Evolutionary conservation across 2,797 vertebrate genomes (phyloP), one percentile per base, ranked within the genome.

Genomic region (Urophycis tenuis): DNA sequence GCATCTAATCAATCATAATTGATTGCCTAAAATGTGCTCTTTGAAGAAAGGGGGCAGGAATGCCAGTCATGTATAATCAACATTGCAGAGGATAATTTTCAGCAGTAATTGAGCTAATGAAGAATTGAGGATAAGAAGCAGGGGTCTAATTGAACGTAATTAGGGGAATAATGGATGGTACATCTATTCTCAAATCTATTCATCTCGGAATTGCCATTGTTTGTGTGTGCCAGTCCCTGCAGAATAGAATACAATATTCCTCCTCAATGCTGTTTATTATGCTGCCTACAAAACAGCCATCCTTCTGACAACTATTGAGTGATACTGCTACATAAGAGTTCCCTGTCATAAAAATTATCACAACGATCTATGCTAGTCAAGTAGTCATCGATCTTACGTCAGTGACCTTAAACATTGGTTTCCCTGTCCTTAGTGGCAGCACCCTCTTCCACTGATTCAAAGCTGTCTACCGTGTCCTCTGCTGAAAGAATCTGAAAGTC

Each of bases 101-200:
- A 80, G 83, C 74, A 82, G 77, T 87, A 89, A 89, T 89, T 87
- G 80, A 81, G 70, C 80, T 80, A 80, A 86, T 88, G 82, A 34
- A 85, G 81, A 79, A 74, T 17, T 33, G 76, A 77, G 67, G 77
- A 81, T 34, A 60, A 79, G 79, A 85, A 84, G 78, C 81, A 79
- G 45, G 78, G 83, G 84, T 85, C 76, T 89, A 84, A 89, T 88
- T 85, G 85, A 85, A 87, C 81, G 81, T 80, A 88, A 83, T 89
- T 82, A 87, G 83, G 82, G 76, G 75, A 79, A 81, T 83, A 81
- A 85, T 83, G 49, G 79, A 85, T 82, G 80, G 81, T 81, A 82
- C 82, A 84, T 85, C 77, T 79, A 74, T 75, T 76, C 71, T 64
- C 39, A 75, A 53, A 81, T 80, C 72, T 53, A 75, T 64, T 9